Evolutionary conservation across 1,140 invertebrate genomes (phyloP).

Genomic region (Tribolium castaneum): DNA sequence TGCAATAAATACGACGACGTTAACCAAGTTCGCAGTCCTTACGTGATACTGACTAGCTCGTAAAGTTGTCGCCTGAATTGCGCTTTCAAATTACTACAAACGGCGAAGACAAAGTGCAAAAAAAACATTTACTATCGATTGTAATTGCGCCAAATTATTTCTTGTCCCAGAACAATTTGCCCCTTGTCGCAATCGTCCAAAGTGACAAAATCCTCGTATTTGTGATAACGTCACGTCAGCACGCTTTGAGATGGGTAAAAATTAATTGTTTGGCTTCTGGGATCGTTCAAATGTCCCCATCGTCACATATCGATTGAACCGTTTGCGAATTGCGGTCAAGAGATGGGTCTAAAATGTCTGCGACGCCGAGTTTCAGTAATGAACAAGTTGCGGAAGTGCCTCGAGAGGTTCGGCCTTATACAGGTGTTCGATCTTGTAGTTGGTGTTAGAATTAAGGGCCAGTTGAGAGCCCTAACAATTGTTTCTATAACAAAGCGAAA

Average conservation of each 20-base stretch:
- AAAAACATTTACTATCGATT: not conserved
- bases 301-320: constrained; percentile 76
- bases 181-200: too few relatives aligned
- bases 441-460: not conserved
- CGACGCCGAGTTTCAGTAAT: constrained; percentile 67
- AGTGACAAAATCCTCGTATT: constrained; percentile 85
- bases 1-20: constrained; percentile 2
- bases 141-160: constrained; percentile 59
- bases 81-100: not conserved
- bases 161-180: too few relatives aligned
- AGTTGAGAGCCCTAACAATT: not conserved
- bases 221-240: constrained; percentile 76
- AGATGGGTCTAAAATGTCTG: constrained; percentile 76
- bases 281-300: constrained; percentile 77
- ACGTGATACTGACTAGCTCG: not conserved
- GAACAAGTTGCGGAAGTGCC: constrained; percentile 26
- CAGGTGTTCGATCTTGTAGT: not conserved
- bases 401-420: not conserved
- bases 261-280: constrained; percentile 64
- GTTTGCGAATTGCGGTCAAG: constrained; percentile 73
- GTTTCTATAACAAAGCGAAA: not conserved
- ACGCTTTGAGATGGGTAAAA: constrained; percentile 53
- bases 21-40: not conserved
- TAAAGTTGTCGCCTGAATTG: not conserved
- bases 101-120: not conserved